phyloP scores from a whole-genome alignment of 2,888 invertebrate species.

The Anorthoa munda region DNA sequence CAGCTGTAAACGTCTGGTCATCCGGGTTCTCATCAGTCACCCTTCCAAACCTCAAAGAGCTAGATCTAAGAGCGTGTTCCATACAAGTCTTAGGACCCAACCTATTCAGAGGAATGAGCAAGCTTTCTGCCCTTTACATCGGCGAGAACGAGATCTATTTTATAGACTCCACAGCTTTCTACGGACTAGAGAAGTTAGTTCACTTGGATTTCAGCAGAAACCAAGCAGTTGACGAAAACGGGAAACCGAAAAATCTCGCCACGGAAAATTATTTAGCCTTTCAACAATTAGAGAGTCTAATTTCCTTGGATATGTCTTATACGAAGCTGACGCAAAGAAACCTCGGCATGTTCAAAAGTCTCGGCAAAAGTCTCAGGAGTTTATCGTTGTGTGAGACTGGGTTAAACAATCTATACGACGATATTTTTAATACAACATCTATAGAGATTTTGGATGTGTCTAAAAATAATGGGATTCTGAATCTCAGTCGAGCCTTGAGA shows the following conservation, averaged over 20 bases:
- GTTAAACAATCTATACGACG: constrained; percentile 77
- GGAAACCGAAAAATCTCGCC: constrained; percentile 58
- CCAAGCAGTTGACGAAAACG: constrained; percentile 62
- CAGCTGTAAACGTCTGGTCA: constrained; percentile 72
- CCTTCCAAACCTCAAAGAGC: constrained; percentile 84
- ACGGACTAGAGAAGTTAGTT: constrained; percentile 77
- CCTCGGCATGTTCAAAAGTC: constrained; percentile 64
- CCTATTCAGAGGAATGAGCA: constrained; percentile 86
- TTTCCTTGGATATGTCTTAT: constrained; percentile 80
- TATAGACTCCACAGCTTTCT: constrained; percentile 83
- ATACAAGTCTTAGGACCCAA: constrained; percentile 84
- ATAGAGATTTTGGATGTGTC: constrained; percentile 90
- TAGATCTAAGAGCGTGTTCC: constrained; percentile 91
- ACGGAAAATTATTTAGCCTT: constrained; percentile 70
- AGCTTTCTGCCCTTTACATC: constrained; percentile 87
- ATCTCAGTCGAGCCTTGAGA: constrained; percentile 76
- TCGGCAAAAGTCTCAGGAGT: constrained; percentile 73
- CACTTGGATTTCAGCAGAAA: constrained; percentile 91
- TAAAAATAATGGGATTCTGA: constrained; percentile 85
- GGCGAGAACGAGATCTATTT: constrained; percentile 88
- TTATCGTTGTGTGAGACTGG: constrained; percentile 86
- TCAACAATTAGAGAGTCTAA: constrained; percentile 67
- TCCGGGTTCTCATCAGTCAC: constrained; percentile 69
- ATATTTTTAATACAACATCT: constrained; percentile 83
- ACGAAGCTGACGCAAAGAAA: constrained; percentile 73